Base-by-base conservation (phyloP, 37 sponge, comb jelly and placozoan species). In the Haliclona indistincta region DNA sequence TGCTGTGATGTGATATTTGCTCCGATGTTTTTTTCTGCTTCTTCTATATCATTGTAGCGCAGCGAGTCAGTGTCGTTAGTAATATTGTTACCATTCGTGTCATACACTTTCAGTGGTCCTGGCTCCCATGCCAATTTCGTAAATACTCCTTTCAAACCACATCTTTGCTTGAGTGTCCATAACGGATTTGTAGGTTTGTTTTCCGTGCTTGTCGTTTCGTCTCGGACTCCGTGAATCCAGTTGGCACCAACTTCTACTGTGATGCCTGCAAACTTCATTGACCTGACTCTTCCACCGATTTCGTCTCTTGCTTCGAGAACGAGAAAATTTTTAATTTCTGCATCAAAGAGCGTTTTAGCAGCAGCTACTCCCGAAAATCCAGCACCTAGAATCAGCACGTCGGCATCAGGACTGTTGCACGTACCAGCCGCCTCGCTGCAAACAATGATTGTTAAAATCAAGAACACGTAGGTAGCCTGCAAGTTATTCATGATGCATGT, bases 191-290 rank as follows among this genome's bases (percentile, higher is more conserved):
- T n/a, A n/a, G 20, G 15, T 30, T 40, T 29, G 34, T 35, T 34
- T 39, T 67, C 15, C 26, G n/a, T n/a, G n/a, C n/a, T n/a, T n/a
- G n/a, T 28, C 1, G 68, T 10, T 6, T 34, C 40, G 41, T 11
- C 38, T 11, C 38, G 41, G 32, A 71, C 49, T 61, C 81, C 81
- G 19, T 80, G 71, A 41, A 80, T 80, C 81, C 81, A 80, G 53
- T 80, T 80, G 25, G 81, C 81, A 23, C 81, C 81, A 22, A 80
- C 29, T 56, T 80, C 81, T 19, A 80, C 53, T n/a, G 38, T 63
- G 0, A 71, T 71, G 43, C 81, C 81, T 36, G 38, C 63, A 60
- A 71, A 71, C 36, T 38, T 26, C 4, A 45, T 62, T 0, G 34
- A 22, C 39, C 41, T 55, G 0, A 80, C 39, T 41, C 81, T 38